A percentile compares a stretch with the other conserved stretches of the same genome.
phyloP scores from a whole-genome alignment of 2,888 invertebrate species.

The Tenthredo notha region DNA sequence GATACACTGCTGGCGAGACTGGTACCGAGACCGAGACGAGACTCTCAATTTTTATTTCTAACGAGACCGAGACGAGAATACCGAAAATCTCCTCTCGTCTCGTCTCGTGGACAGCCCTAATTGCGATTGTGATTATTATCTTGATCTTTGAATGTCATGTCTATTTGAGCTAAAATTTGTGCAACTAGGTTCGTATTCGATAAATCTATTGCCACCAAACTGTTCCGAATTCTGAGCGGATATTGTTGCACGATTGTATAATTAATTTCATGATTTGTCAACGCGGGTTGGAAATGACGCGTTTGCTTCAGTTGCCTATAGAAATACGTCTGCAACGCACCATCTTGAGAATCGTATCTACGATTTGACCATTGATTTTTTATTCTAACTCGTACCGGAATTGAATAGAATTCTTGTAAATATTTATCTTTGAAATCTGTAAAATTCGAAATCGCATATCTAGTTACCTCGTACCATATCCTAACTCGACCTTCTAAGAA shows the following conservation, averaged over 20 bases:
- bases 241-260: constrained; percentile 51
- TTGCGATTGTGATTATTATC: neutral
- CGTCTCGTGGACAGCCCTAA: too few relatives aligned
- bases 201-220: constrained; percentile 34
- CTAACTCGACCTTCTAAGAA: constrained; percentile 37
- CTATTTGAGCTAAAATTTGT: constrained; percentile 38
- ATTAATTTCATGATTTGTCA: constrained; percentile 36
- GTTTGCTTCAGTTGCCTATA: constrained; percentile 54
- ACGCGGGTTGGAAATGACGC: constrained; percentile 12
- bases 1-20: too few relatives aligned
- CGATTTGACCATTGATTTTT: constrained; percentile 53
- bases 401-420: constrained; percentile 53
- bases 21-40: too few relatives aligned
- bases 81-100: too few relatives aligned
- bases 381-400: constrained; percentile 51
- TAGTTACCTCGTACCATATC: constrained; percentile 46
- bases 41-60: too few relatives aligned
- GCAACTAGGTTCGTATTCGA: constrained; percentile 33
- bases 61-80: too few relatives aligned
- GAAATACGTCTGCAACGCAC: constrained; percentile 53
- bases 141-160: constrained; percentile 38
- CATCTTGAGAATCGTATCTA: constrained; percentile 40
- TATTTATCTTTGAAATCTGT: constrained; percentile 44
- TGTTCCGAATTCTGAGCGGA: neutral
- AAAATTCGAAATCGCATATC: constrained; percentile 39